phyloP scores from a whole-genome alignment of 2,113 vertebrate species.

The Scolopax mira region DNA sequence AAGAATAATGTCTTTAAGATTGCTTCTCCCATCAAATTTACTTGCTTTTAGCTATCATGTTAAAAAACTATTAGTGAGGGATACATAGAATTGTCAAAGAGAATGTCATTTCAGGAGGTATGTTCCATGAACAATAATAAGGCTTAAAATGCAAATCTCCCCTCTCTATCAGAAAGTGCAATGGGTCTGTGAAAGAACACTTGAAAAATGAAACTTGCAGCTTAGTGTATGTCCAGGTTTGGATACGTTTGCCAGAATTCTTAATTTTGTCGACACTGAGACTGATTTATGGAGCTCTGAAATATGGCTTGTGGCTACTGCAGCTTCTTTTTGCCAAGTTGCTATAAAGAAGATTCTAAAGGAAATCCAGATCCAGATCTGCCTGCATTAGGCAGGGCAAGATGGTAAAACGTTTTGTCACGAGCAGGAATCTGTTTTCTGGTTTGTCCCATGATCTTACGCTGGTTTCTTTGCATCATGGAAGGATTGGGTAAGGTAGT shows the following conservation, averaged over 20 bases:
- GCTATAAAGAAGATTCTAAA: neutral
- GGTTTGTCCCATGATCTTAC: neutral
- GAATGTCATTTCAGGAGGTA: neutral
- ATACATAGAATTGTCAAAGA: neutral
- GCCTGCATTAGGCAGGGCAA: neutral
- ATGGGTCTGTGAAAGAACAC: neutral
- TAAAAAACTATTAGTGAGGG: neutral
- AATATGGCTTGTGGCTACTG: neutral
- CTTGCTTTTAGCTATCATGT: neutral
- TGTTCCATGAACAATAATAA: accelerated
- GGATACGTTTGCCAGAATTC: neutral
- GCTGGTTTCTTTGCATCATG: neutral
- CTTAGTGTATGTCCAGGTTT: neutral
- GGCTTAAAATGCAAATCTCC: neutral
- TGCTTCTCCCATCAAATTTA: neutral
- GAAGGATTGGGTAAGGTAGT: neutral
- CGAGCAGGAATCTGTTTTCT: neutral
- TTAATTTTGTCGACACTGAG: neutral
- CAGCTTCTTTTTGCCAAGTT: neutral
- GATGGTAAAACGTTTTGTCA: neutral
- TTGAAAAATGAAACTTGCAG: neutral
- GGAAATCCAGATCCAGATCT: neutral
- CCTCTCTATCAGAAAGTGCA: neutral
- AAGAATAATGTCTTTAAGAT: neutral
- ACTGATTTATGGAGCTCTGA: neutral